Evolutionary conservation across 37 sponge, comb jelly and placozoan species (phyloP), one percentile per base, ranked within the genome.

Genomic region (Aplysina aerophoba): DNA sequence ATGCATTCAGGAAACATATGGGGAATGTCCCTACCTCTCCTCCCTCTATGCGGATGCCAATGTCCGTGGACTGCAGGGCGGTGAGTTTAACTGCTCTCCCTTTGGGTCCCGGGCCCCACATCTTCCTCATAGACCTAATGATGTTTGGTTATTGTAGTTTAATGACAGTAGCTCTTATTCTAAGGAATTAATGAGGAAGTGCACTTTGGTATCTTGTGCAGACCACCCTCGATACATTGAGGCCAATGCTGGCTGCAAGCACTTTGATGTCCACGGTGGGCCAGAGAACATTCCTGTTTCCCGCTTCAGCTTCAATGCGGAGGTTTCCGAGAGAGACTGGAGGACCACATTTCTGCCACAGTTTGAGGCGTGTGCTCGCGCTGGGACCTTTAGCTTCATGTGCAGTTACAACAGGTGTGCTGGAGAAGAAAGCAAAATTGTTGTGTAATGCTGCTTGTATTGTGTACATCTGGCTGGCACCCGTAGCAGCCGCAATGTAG

Each of bases 11-110:
- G 91, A 90, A 63, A 90, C 91, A 4, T 90, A 90, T 87, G 91
- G 91, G 19, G 91, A 90, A 33, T 83, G 83, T 80, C 89, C 89
- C 24, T 89, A 40, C 55, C 74, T 89, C 27, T 84, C 84, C 66
- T 84, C 87, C 34, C 66, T 80, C 50, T 37, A 87, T 37, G 84
- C 63, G 14, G 59, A 28, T 15, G 91, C 87, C 8, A 87, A 33
- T 84, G 91, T 90, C 25, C 85, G 73, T 78, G 91, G 91, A 57
- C 64, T 90, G 74, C 91, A 90, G 67, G 91, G 91, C 86, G 73
- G 90, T 90, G 63, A 62, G 63, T 62, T 4, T 22, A 13, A 11
- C 50, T 44, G 50, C 50, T 11, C 8, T 3, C 50, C 50, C 50
- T 44, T 44, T 44, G 50, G 8, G 50, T 44, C 3, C 50, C 8